Evolutionary conservation across 2,888 invertebrate species (phyloP).

Genomic region (Mimachlamys varia): DNA sequence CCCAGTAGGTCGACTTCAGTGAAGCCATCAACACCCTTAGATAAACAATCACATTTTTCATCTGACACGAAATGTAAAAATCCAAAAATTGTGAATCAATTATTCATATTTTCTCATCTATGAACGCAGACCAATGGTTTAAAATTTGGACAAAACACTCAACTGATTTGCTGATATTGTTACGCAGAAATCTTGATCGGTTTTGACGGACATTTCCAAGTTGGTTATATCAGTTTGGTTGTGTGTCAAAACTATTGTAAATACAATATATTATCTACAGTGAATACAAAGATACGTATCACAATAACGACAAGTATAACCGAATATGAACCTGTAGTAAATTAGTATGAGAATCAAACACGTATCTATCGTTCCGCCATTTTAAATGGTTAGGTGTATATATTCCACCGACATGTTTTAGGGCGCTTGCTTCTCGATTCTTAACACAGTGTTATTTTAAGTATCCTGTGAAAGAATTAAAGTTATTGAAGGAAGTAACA

Average conservation of each 20-base stretch:
- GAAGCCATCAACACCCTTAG: neutral
- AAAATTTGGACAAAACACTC: neutral
- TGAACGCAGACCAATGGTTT: neutral
- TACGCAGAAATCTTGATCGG: slow-evolving; percentile 7
- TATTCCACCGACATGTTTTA: neutral
- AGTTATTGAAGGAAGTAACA: too few relatives aligned
- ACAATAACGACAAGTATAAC: neutral
- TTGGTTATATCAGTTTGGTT: slow-evolving; percentile 18
- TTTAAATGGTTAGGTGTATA: neutral
- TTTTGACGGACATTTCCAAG: neutral
- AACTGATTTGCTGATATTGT: neutral
- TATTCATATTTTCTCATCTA: neutral
- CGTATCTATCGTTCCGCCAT: slow-evolving; percentile 10
- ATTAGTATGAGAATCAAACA: slow-evolving; percentile 5
- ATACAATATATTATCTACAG: slow-evolving; percentile 4
- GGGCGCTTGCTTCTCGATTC: neutral
- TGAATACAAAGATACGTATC: neutral
- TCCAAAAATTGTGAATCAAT: neutral
- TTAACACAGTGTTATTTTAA: neutral
- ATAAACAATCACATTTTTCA: slow-evolving; percentile 17
- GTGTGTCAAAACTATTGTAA: neutral
- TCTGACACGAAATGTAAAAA: neutral
- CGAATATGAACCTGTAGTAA: slow-evolving; percentile 17
- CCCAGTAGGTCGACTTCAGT: too few relatives aligned
- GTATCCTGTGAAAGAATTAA: too few relatives aligned